Base-by-base conservation (phyloP, 35 echinoderm and acorn worm genomes). In the Anneissia japonica region DNA sequence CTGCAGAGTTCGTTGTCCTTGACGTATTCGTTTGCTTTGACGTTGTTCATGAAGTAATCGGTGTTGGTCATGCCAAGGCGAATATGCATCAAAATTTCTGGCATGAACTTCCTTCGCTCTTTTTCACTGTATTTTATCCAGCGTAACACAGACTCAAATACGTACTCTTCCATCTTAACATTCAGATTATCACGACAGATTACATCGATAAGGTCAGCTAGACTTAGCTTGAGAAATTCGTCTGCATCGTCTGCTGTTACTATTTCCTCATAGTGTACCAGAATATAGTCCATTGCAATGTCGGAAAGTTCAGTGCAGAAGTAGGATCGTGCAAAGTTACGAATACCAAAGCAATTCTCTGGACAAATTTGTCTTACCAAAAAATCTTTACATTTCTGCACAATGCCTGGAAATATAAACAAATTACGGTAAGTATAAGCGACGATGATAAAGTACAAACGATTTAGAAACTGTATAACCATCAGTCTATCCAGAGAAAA, bases 41-140 rank as follows among this genome's bases (percentile, higher is more conserved):
- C 93, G 77, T 89, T 99, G 39, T 93, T 99, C 89, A 99, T 99
- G 77, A 99, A 99, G 84, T 92, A 99, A 37, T 99, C 96, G 12
- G 96, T 93, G 84, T 99, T 99, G 55, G 89, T 99, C 89, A 99
- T 99, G 4, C 96, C 96, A 2, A 99, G 86, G 3, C 96, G 96
- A 37, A 99, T 84, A 72, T 87, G 77, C 36, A 93, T 74, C 32
- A 99, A 43, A 28, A 99, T 74, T 32, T 86, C 88, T 76, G 83
- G 77, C 34, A 94, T 91, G 43, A 46, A 46, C 5, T 51, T 30
- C 33, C 85, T 89, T 30, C 96, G 35, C 4, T 92, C 83, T 35
- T 38, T 79, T 38, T 91, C 88, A 23, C 90, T 74, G 74, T 94
- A 86, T 6, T 80, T 79, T 26, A 99, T 89, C 96, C 96, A 99